Evolutionary conservation across 1,140 invertebrate species (phyloP), one percentile per base, ranked within the genome.

Genomic region (Drosophila orosa): DNA sequence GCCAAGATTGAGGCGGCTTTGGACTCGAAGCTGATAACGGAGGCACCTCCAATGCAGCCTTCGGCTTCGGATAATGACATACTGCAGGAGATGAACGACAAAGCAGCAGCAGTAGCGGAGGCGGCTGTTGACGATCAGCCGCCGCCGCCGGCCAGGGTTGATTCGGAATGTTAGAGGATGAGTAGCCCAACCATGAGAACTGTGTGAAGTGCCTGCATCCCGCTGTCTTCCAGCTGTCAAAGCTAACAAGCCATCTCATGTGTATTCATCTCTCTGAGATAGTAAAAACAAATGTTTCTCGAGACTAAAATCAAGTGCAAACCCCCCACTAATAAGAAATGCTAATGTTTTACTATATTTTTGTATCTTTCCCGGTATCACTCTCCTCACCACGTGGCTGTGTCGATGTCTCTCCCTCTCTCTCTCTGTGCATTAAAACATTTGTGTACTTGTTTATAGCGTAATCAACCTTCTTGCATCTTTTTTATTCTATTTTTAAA

Each of bases 401-500:
- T 48, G 24, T 71, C 40, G 13, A 39, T 29, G 25, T 37, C n/a
- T 37, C 24, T 19, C 48, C n/a, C n/a, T 50, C 50, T 50, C 13
- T 33, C 9, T 62, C n/a, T 75, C 40, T 81, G 27, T 78, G 29
- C 40, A 59, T 66, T 62, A 67, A 58, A 45, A 33, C 8, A 39
- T 73, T 59, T 75, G 55, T 57, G 35, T 39, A 58, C 37, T 58
- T 71, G 35, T 65, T 78, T 80, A 50, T 81, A 91, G 90, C 90
- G 90, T 91, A 91, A 91, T 89, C 89, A 91, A 91, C 60, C 83
- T 77, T 75, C 67, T 83, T 79, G 78, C 72, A 67, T 79, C 78
- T 89, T 85, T 79, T 80, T 90, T 90, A 90, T 86, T 87, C 78
- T 91, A 86, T 86, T 91, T 90, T 90, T 80, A 90, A 87, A 87